A percentile compares a stretch with the other conserved stretches of the same genome.
Evolutionary conservation across 2,888 invertebrate species (phyloP).

Genomic region (Cephus pygmeus): DNA sequence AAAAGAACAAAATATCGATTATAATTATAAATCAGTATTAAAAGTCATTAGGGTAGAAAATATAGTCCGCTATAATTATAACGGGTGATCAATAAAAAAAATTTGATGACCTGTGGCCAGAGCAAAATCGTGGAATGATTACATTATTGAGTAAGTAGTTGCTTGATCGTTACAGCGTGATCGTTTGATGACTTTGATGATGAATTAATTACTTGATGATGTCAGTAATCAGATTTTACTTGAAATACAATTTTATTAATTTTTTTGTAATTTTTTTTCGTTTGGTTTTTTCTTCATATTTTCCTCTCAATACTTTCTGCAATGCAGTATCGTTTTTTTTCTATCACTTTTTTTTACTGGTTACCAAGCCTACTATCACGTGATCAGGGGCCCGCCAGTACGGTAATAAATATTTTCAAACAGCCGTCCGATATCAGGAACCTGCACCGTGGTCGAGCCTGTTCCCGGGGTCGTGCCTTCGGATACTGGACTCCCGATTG

Average conservation of each 20-base stretch:
- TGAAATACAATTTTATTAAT: neutral
- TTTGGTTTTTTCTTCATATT: neutral
- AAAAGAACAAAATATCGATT: neutral
- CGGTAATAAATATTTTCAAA: constrained; percentile 5
- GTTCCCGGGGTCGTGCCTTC: constrained; percentile 45
- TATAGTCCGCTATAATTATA: no score
- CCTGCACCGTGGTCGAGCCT: constrained; percentile 29
- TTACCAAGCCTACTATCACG: neutral
- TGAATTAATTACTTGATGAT: no score
- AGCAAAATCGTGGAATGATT: neutral
- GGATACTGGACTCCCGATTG: constrained; percentile 38
- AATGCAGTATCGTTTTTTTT: neutral
- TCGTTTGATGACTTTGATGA: neutral
- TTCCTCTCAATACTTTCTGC: neutral
- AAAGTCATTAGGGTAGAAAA: no score
- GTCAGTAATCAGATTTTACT: neutral
- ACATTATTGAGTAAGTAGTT: neutral
- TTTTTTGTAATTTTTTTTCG: no score
- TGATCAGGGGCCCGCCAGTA: constrained; percentile 18
- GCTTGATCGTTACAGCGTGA: neutral
- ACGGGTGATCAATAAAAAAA: no score
- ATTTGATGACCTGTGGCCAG: no score
- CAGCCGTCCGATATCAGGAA: constrained; percentile 28
- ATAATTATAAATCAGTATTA: no score
- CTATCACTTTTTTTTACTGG: neutral